Evolutionary conservation across 2,797 vertebrate species (phyloP).

Genomic region (Etheostoma perlongum): DNA sequence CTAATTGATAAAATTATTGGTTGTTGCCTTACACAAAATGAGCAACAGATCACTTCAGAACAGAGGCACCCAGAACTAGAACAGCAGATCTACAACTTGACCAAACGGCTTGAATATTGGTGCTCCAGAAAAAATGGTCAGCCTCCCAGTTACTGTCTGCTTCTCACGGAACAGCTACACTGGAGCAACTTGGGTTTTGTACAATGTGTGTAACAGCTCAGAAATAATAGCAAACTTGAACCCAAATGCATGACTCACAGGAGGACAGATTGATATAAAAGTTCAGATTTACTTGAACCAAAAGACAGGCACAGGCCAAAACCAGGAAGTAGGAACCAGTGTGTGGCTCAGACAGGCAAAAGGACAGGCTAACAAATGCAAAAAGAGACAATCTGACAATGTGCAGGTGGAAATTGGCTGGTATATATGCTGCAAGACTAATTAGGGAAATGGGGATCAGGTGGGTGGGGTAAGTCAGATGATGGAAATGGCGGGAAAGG

Average conservation of each 20-base stretch:
- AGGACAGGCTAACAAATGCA: too few species aligned
- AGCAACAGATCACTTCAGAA: background rate
- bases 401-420: background rate
- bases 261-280: background rate
- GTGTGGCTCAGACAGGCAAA: background rate
- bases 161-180: background rate
- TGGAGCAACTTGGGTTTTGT: background rate
- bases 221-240: background rate
- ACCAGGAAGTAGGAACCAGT: background rate
- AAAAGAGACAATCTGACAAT: background rate
- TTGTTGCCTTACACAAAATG: background rate
- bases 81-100: background rate
- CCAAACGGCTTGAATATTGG: background rate
- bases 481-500: background rate
- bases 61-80: background rate
- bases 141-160: background rate
- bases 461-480: background rate
- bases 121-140: background rate
- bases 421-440: background rate
- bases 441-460: background rate
- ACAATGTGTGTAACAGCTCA: constrained; percentile 3
- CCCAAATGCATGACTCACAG: background rate
- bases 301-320: background rate
- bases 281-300: background rate
- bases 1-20: background rate